A percentile compares a stretch with the other conserved stretches of the same genome.
Conservation (phyloP, 1,140 invertebrate genomes). For the Pseudomyrmex concolor region DNA sequence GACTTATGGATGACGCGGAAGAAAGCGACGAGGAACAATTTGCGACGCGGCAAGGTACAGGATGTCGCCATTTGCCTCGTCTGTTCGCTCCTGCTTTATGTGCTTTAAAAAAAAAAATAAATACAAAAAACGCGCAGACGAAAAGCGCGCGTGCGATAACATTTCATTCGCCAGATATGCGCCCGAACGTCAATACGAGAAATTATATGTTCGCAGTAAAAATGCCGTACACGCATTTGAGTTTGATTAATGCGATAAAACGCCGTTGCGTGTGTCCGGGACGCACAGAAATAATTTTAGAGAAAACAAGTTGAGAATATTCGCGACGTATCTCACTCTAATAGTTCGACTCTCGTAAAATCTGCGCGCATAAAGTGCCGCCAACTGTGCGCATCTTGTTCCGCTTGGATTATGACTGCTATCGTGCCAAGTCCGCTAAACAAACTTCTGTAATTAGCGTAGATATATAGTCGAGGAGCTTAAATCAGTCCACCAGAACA, state of each 20-base stretch:
- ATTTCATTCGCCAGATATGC: too few relatives aligned
- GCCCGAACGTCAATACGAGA: background rate
- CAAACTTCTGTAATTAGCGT: conserved; percentile 59
- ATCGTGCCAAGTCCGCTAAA: conserved; percentile 55
- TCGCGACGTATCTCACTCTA: conserved; percentile 31
- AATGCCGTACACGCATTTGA: background rate
- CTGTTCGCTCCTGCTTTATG: background rate
- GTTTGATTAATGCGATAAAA: conserved; percentile 23
- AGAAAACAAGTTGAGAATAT: conserved; percentile 7
- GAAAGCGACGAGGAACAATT: background rate
- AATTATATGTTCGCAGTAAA: too few relatives aligned
- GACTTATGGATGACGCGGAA: background rate
- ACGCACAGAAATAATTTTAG: conserved; percentile 23
- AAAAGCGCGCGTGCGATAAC: too few relatives aligned
- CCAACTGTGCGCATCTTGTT: conserved; percentile 49
- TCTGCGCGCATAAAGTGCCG: conserved; percentile 47
- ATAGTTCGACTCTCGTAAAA: conserved; percentile 43
- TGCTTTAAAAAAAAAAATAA: background rate
- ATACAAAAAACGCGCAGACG: too few relatives aligned
- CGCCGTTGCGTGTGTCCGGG: background rate
- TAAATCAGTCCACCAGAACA: conserved; percentile 46
- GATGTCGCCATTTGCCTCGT: conserved; percentile 10
- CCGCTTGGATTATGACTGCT: conserved; percentile 58
- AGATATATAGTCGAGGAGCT: conserved; percentile 48
- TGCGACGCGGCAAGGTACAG: background rate